These are phyloP conservation scores for Opisthograptis luteolata DNA, from an alignment of 2,888 invertebrate genomes.

Conservation along the genomic window DNA sequence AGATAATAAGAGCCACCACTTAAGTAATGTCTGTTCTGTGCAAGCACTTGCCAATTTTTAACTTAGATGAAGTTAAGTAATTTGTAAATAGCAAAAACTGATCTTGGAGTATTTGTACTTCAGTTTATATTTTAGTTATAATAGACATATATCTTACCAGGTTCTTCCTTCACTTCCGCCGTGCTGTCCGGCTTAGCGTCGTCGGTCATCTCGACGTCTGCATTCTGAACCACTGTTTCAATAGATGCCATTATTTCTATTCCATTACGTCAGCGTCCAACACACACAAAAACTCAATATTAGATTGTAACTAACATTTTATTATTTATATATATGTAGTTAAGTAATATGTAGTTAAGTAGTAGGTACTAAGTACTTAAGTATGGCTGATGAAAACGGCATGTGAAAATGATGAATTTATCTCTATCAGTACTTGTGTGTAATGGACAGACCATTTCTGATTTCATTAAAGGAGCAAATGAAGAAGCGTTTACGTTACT, in stretches of 20 bases:
- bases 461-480: neutral
- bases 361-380: too few relatives aligned
- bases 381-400: neutral
- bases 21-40: too few relatives aligned
- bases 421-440: constrained; percentile 14
- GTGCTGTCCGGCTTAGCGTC: constrained; percentile 87
- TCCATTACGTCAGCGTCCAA: constrained; percentile 77
- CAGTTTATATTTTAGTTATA: too few relatives aligned
- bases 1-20: too few relatives aligned
- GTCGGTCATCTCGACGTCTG: constrained; percentile 86
- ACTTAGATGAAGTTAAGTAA: neutral
- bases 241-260: constrained; percentile 92
- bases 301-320: constrained; percentile 50
- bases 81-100: neutral
- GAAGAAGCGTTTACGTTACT: constrained; percentile 4
- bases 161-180: constrained; percentile 88
- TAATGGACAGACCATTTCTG: constrained; percentile 12
- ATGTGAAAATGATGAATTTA: constrained; percentile 4
- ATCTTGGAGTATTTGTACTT: too few relatives aligned
- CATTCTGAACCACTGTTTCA: constrained; percentile 92
- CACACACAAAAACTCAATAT: constrained; percentile 74
- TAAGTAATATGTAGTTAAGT: too few relatives aligned
- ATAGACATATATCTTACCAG: constrained; percentile 68
- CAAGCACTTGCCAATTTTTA: neutral
- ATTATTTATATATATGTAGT: too few relatives aligned